Percentiles rank a stretch among this genome's conserved stretches.
These are phyloP conservation scores for Osedax fenrisi DNA, from an alignment of 2,888 invertebrate genomes.

Conservation along the genomic window DNA sequence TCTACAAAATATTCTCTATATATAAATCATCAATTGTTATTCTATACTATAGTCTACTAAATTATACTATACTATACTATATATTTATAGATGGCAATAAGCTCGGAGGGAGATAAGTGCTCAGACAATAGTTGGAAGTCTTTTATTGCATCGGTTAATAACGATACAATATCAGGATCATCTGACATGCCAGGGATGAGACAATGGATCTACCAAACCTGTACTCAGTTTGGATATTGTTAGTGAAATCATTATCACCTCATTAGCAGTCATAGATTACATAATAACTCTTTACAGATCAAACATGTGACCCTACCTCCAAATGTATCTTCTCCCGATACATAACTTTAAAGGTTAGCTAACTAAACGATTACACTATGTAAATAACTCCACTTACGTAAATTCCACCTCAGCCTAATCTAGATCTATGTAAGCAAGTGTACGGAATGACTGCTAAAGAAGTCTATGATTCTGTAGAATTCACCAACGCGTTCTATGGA, in stretches of 20 bases:
- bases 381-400: background rate
- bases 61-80: background rate
- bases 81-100: background rate
- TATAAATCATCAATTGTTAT: too few species aligned
- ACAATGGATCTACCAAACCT: conserved; percentile 41
- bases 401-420: conserved; percentile 35
- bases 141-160: conserved; percentile 35
- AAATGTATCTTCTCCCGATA: conserved; percentile 38
- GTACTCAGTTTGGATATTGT: conserved; percentile 43
- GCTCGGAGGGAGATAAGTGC: conserved; percentile 26
- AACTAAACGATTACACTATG: background rate
- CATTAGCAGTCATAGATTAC: background rate
- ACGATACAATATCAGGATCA: conserved; percentile 36
- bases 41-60: background rate
- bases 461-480: conserved; percentile 35
- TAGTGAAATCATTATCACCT: conserved; percentile 29
- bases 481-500: conserved; percentile 41
- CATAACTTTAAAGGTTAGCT: conserved; percentile 26
- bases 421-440: conserved; percentile 37
- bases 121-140: conserved; percentile 38
- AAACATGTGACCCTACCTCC: conserved; percentile 39
- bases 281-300: conserved; percentile 34
- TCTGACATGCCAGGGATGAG: conserved; percentile 35
- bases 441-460: conserved; percentile 35
- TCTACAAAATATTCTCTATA: too few species aligned